Conservation (phyloP, 2,888 invertebrate species). For the Phaedon cochleariae region DNA sequence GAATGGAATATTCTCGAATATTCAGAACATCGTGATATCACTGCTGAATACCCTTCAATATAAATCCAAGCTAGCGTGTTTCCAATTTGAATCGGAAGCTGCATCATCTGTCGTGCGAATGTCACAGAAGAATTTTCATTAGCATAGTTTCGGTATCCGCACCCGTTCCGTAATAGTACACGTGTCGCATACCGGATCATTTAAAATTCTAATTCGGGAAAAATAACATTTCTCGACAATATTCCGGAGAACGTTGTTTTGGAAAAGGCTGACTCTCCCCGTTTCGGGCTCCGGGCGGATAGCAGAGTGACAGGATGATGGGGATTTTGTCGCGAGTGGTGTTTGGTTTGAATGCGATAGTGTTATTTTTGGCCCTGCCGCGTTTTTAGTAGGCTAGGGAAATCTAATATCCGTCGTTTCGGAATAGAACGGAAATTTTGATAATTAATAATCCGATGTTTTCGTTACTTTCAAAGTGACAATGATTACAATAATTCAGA, state of each 20-base stretch:
- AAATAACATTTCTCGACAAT: constrained; percentile 40
- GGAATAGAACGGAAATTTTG: too few relatives aligned
- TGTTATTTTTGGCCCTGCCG: not conserved
- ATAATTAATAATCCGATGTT: too few relatives aligned
- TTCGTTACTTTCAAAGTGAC: too few relatives aligned
- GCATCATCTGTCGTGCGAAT: constrained; percentile 32
- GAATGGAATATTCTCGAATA: too few relatives aligned
- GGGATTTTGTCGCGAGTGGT: constrained; percentile 13
- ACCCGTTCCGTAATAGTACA: constrained; percentile 42
- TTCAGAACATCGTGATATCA: too few relatives aligned
- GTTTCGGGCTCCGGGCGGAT: not conserved
- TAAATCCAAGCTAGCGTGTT: not conserved
- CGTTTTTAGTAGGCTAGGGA: not conserved
- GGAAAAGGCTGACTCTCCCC: constrained; percentile 2
- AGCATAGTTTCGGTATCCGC: constrained; percentile 41
- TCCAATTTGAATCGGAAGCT: not conserved
- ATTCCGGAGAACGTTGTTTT: constrained; percentile 24
- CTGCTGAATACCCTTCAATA: not conserved
- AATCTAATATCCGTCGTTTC: not conserved
- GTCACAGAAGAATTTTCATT: constrained; percentile 45
- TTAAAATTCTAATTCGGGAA: constrained; percentile 46
- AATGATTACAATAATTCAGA: too few relatives aligned
- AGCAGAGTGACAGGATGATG: constrained; percentile 8
- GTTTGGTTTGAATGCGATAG: constrained; percentile 1
- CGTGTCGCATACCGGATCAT: constrained; percentile 42